Evolutionary conservation across 2,888 invertebrate species (phyloP), one percentile per base, ranked within the genome.

Genomic region (Tiphia femorata): DNA sequence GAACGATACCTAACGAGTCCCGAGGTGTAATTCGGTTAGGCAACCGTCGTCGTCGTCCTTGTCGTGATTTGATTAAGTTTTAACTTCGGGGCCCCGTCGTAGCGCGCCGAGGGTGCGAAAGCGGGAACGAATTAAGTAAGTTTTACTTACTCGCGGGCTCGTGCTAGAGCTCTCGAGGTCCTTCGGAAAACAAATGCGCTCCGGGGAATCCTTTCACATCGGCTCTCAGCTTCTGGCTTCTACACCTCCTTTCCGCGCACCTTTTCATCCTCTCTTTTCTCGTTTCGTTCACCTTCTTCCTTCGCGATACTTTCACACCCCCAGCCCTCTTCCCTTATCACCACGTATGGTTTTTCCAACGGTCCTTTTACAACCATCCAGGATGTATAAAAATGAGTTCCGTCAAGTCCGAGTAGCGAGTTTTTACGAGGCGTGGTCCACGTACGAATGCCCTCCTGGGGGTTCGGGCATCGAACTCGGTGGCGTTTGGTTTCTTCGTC

Each of bases 11-110:
- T 58, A 65, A 69, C 57, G 59, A 59, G 62, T 61, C 50, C 37
- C n/a, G n/a, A 40, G 43, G 55, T 21, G 44, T 60, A 50, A 55
- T 61, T 51, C 40, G 42, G 50, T 66, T 64, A 63, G 59, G 46
- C 50, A 12, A 29, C 29, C n/a, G n/a, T n/a, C n/a, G n/a, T n/a
- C n/a, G n/a, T n/a, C n/a, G n/a, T n/a, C n/a, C 50, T 20, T 12
- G 51, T 29, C 49, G 49, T 50, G 68, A 73, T 71, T 78, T 72
- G 72, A 78, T 76, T 73, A 78, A 77, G 75, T 75, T 77, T 72
- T 67, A 73, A 71, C 76, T 69, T 66, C 48, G 56, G 51, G n/a
- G n/a, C n/a, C n/a, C n/a, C n/a, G n/a, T n/a, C n/a, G 60, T 60
- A 50, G 60, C 54, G 54, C 62, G 43, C 44, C 55, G 54, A 50